Base-by-base conservation (phyloP, 2,797 vertebrate species). In the Lacerta agilis region DNA sequence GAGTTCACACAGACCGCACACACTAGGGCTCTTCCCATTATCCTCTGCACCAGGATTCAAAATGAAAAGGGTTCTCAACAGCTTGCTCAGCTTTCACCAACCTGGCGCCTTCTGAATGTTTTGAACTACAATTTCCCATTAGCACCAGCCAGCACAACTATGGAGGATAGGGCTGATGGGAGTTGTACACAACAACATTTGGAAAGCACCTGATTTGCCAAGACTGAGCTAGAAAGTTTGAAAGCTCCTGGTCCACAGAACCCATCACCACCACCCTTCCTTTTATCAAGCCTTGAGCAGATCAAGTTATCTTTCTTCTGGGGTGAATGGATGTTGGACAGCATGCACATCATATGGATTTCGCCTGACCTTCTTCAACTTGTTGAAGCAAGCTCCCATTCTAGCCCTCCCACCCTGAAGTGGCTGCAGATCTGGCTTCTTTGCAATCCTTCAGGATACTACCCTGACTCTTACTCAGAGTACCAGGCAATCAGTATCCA, bases 321-420 rank as follows among this genome's bases (percentile, higher is more conserved):
- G 92, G 93, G 92, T 73, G 90, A 85, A 89, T 87, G 84, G 0
- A 0, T 90, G 89, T 33, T 79, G 87, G 90, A 93, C 85, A 90
- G 90, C 93, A 90, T 80, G 94, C 90, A 92, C 87, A 90, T 89
- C 64, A 89, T 86, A 91, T 36, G 5, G 87, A 89, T 84, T 1
- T 82, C 86, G 86, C 92, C 90, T 82, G 90, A 88, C 25, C 72
- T 58, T 36, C 89, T 94, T 94, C 93, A 94, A 86, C 58, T 79
- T 15, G 55, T 66, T 83, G 41, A 86, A 86, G 81, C 0, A 8
- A 91, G 94, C 87, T 25, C 82, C 1, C 0, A 83, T 91, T 93
- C 93, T 88, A 61, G 80, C 91, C 94, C 86, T 9, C 38, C 27
- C 1, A 83, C 92, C 91, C 91, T 90, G 88, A 90, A 89, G 92